Conservation (phyloP, 2,797 vertebrate genomes). For the Emydoidea blandingii region DNA sequence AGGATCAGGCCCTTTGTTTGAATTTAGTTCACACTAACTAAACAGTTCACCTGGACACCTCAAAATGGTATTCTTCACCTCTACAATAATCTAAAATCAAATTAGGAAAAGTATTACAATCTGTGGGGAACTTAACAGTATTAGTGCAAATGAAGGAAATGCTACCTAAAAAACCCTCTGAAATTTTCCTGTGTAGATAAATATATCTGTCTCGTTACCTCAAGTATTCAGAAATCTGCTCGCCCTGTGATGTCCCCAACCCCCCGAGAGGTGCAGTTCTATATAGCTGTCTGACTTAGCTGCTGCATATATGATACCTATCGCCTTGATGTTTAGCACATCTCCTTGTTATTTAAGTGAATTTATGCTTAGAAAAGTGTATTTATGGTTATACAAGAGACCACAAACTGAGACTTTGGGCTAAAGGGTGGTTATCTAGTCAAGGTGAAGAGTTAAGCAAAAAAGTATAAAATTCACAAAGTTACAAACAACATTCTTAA, state of each 20-base stretch:
- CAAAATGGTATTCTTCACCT: neutral
- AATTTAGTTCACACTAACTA: neutral
- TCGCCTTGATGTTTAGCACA: neutral
- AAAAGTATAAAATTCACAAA: slow-evolving; percentile 74
- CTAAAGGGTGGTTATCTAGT: slow-evolving; percentile 83
- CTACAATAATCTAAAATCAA: neutral
- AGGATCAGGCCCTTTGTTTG: neutral
- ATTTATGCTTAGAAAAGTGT: neutral
- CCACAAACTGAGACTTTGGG: slow-evolving; percentile 78
- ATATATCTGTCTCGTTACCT: neutral
- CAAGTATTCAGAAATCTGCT: slow-evolving; percentile 2
- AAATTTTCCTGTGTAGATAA: neutral
- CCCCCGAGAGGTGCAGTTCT: neutral
- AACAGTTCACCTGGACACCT: neutral
- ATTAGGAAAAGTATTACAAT: neutral
- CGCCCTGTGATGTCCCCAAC: neutral
- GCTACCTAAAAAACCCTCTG: neutral
- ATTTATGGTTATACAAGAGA: slow-evolving; percentile 47
- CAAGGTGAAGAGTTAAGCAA: slow-evolving; percentile 39
- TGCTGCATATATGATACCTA: neutral
- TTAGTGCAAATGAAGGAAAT: slow-evolving; percentile 2
- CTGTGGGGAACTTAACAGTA: neutral
- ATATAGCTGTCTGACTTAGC: neutral
- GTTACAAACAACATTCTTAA: slow-evolving; percentile 77
- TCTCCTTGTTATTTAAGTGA: neutral